Base-by-base conservation (phyloP, 2,797 vertebrate species). In the Sciurus carolinensis region DNA sequence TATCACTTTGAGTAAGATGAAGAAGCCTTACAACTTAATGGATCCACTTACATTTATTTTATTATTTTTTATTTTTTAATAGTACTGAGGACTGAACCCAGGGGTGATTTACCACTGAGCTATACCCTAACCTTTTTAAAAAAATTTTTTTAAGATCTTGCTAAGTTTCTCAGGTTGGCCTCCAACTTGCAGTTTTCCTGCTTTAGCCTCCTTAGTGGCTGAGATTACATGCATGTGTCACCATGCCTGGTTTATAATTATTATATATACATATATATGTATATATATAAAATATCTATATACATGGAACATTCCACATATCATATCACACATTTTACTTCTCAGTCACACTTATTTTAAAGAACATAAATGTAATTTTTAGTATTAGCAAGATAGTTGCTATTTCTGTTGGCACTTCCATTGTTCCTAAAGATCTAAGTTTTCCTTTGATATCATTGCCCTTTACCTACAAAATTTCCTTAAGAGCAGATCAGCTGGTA, bases 391-490 rank as follows among this genome's bases (percentile, higher is more conserved):
- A 87, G 12, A 30, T 77, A 42, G 39, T 83, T 90, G 83, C 59
- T 87, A 24, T 92, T 87, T 96, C 72, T 95, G 3, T 81, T 89
- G 30, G 59, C 28, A 87, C 18, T 95, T 91, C n/a, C 33, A 79
- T 52, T 36, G 50, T 62, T 94, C n/a, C 33, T 91, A 26, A 81
- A 42, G 62, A 75, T 57, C 13, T 90, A 62, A 79, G 7, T 76
- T 91, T 93, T 14, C 12, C 28, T 89, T 30, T 59, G 30, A 85
- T 85, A 77, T n/a, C 28, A 69, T 80, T 87, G 93, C 7, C 24
- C 14, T 81, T 87, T 67, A 87, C 28, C 26, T 93, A 39, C 24
- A 91, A 39, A 77, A 91, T 89, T 93, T 91, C n/a, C 30, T 86
- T 66, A 62, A 10, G 5, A 91, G 26, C 28, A 88, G 22, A 75